A percentile compares a stretch with the other conserved stretches of the same genome.
phyloP scores from a whole-genome alignment of 2,113 vertebrate genomes.

The Chaetops frenatus region DNA sequence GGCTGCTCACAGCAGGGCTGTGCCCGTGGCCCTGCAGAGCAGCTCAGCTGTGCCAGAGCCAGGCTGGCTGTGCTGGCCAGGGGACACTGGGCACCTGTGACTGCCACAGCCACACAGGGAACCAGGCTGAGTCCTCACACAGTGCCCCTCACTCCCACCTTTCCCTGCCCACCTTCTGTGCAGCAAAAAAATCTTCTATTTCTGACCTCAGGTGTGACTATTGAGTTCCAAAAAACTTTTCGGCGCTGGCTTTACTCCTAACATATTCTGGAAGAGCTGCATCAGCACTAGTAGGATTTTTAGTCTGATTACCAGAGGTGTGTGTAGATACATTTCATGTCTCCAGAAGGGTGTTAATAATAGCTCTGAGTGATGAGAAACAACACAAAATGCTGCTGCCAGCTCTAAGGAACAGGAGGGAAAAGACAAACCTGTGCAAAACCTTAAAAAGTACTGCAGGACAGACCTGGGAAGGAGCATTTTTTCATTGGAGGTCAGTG shows the following conservation, averaged over 20 bases:
- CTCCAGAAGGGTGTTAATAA: neutral
- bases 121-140: neutral
- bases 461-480: neutral
- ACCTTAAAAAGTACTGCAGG: rapidly evolving
- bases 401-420: neutral
- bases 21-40: neutral
- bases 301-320: neutral
- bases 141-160: neutral
- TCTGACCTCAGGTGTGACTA: neutral
- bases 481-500: neutral
- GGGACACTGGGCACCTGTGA: neutral
- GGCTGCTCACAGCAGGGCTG: neutral
- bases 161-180: neutral
- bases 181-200: neutral
- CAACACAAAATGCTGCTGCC: neutral
- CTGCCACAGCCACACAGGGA: neutral
- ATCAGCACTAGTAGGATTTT: neutral
- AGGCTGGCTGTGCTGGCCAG: neutral
- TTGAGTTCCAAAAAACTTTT: neutral
- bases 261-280: neutral
- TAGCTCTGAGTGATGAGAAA: neutral
- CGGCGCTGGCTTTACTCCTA: neutral
- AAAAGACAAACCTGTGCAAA: neutral
- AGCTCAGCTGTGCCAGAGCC: neutral
- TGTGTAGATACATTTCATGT: neutral